Evolutionary conservation across 2,797 vertebrate species (phyloP).

Genomic region (Anabas testudineus): DNA sequence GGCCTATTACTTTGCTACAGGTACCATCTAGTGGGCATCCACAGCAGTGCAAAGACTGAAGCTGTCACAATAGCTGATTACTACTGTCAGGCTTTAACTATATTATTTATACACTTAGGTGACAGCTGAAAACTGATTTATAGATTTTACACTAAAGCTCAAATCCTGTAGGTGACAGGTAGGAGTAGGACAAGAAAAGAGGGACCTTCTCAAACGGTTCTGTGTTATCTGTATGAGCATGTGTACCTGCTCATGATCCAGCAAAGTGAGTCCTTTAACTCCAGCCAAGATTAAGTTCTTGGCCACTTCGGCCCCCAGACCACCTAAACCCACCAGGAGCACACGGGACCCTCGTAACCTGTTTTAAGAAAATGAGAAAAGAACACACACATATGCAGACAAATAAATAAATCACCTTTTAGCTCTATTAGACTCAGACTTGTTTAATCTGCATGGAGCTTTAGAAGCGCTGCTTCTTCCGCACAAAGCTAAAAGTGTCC

Average conservation of each 20-base stretch:
- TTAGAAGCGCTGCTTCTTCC: background rate
- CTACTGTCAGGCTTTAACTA: too few relatives aligned
- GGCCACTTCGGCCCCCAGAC: constrained; percentile 91
- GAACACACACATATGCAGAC: background rate
- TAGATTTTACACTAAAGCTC: background rate
- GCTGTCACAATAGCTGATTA: background rate
- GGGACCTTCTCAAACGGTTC: background rate
- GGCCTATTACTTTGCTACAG: constrained; percentile 3
- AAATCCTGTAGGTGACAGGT: background rate
- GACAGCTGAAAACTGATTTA: background rate
- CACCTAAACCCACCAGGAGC: constrained; percentile 89
- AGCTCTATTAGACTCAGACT: too few relatives aligned
- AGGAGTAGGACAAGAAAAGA: background rate
- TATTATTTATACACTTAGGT: background rate
- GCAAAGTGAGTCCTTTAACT: constrained; percentile 90
- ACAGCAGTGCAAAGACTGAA: background rate
- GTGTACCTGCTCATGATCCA: constrained; percentile 91
- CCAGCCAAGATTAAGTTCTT: constrained; percentile 96
- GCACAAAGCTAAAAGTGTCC: too few relatives aligned
- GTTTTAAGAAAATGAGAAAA: too few relatives aligned
- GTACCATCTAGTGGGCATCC: constrained; percentile 38
- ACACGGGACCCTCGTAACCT: constrained; percentile 93
- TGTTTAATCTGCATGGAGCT: too few relatives aligned
- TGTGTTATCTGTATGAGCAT: background rate
- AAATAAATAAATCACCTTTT: too few relatives aligned